Evolutionary conservation across 2,113 vertebrate species (phyloP), one percentile per base, ranked within the genome.

Genomic region (Piprites chloris): DNA sequence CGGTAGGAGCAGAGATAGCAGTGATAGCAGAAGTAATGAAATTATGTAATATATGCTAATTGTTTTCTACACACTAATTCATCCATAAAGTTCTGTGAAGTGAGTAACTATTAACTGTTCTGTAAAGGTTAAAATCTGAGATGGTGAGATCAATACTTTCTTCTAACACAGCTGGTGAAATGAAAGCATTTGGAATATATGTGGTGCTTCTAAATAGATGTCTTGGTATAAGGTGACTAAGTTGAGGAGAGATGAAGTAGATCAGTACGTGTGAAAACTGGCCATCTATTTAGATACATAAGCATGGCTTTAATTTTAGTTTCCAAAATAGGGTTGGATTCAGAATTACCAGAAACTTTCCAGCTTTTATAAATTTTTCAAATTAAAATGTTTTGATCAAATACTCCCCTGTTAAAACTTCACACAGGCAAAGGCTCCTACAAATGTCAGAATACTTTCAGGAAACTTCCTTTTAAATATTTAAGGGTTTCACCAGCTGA

Each of bases 11-110:
- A 33, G 85, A 83, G 73, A 86, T 5, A 80, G 55, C 5, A 83
- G 42, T 55, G 49, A 66, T 90, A 74, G 92, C 85, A 95, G 88
- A 96, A 96, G 37, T 90, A 95, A 96, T 92, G 79, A 81, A 67
- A 88, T 93, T 95, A 92, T 85, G 56, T 90, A 93, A 92, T 90
- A 41, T 39, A 86, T 91, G 73, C 32, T 82, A 87, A 84, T 93
- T 89, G 66, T 75, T 94, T 94, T 92, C 69, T 78, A 53, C 49
- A 37, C 50, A 79, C 69, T 68, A 92, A 93, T 73, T 94, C 73
- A 85, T 71, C 90, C 79, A 78, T 72, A 85, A 92, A 77, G 28
- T 78, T 88, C 79, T 90, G 41, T 72, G 61, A 61, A 52, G 20
- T 56, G 30, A 63, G 50, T 67, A 75, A 20, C 55, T 89, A 23